Evolutionary conservation across 2,888 invertebrate genomes (phyloP).

Genomic region (Chrysodeixis includens): DNA sequence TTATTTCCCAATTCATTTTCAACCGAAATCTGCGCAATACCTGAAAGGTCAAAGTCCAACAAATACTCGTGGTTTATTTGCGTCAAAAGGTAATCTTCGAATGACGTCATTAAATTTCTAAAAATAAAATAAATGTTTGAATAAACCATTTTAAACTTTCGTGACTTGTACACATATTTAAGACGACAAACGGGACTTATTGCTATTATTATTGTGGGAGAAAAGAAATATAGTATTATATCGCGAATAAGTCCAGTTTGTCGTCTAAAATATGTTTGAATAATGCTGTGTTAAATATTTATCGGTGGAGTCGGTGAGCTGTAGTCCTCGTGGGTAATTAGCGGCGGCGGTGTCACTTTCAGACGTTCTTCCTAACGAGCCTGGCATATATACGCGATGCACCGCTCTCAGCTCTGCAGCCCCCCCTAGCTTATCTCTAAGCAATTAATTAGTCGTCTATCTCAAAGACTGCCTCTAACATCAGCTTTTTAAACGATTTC

Average conservation of each 20-base stretch:
- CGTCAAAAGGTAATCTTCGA: neutral
- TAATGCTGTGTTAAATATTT: slow-evolving; percentile 60
- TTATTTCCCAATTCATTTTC: neutral
- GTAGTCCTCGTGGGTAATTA: slow-evolving; percentile 83
- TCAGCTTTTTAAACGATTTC: slow-evolving; percentile 23
- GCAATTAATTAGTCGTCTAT: slow-evolving; percentile 72
- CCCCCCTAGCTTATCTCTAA: slow-evolving; percentile 55
- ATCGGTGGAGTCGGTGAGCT: slow-evolving; percentile 65
- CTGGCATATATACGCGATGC: slow-evolving; percentile 62
- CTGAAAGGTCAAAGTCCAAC: neutral
- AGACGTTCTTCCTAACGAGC: slow-evolving; percentile 82
- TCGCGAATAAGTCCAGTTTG: too few relatives aligned
- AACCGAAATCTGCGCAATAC: slow-evolving; percentile 2
- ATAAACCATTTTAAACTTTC: too few relatives aligned
- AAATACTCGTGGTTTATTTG: slow-evolving; percentile 1
- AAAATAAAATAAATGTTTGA: slow-evolving; percentile 6
- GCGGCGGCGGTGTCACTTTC: slow-evolving; percentile 84
- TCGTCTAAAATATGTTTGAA: too few relatives aligned
- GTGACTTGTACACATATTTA: too few relatives aligned
- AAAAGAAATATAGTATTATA: too few relatives aligned
- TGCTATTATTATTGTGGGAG: too few relatives aligned
- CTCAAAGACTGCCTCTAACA: slow-evolving; percentile 33
- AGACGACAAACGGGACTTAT: too few relatives aligned
- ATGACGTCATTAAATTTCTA: neutral
- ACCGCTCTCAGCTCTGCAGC: slow-evolving; percentile 56